Base-by-base conservation (phyloP, 2,888 invertebrate species). In the Cheilosia vernalis region DNA sequence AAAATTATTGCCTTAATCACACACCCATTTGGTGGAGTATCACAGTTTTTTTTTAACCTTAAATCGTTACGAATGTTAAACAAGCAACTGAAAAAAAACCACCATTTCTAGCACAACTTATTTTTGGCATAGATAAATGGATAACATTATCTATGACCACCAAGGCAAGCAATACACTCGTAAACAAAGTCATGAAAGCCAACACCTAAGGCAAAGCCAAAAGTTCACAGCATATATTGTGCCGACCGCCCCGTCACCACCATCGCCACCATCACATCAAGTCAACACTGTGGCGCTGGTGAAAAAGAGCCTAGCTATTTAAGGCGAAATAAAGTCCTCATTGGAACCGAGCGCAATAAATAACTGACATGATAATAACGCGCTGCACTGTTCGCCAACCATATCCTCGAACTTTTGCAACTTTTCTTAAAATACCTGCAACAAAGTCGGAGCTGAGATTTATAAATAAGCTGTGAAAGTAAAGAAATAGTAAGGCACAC, bases 81-180 rank as follows among this genome's bases (percentile, higher is more conserved):
- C 37, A 42, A 42, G 21, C 13, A 42, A 40, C 21, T 27, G 24
- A 19, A 42, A 40, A 17, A 53, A 30, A 30, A 9, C 30, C 66
- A 19, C 4, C 42, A 44, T 73, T 67, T 21, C 51, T 51, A 60
- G 76, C 49, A 42, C 42, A 76, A 60, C 42, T 67, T 76, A 76
- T 76, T 76, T 76, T 76, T 76, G 76, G 67, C 76, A 58, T 17
- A 76, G 66, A 76, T 76, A 67, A 76, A 76, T 76, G 76, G 67
- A 76, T 76, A 67, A 67, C 67, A 66, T 67, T 60, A 67, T 76
- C 76, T 76, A 44, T 76, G 60, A 21, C 60, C 76, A 60, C 15
- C 27, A 44, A 56, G 53, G 44, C 24, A 70, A 13, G 24, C 27
- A 40, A 53, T 53, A 42, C 27, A 66, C 66, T 42, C 53, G 40